Evolutionary conservation across 2,888 invertebrate species (phyloP), one percentile per base, ranked within the genome.

Genomic region (Hofmannophila pseudospretella): DNA sequence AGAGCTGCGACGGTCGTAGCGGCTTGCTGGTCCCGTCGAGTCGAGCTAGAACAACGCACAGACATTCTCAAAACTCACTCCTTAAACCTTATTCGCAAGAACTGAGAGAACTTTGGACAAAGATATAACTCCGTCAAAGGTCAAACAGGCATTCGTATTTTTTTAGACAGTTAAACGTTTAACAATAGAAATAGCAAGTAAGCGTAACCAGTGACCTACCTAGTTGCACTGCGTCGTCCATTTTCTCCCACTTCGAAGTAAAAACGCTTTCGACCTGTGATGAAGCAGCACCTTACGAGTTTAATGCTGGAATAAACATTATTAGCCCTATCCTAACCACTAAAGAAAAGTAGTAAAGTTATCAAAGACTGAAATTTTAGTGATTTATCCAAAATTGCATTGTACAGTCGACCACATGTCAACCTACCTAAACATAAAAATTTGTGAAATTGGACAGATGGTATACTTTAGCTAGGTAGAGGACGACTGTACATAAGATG

Each of bases 1-100:
- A 94, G 60, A 91, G 88, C 40, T 90, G 89, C 40, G 90, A 89
- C 42, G 93, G 88, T 42, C 92, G 90, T 42, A 92, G 88, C 34
- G 93, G 92, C 69, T 92, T 94, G 69, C 88, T 93, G 54, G 95
- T 92, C 45, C 98, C 98, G 88, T 98, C 98, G 77, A 98, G 90
- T 44, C 96, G 94, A 61, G 97, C 98, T 97, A 89, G 13, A 89
- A 90, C 82, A 80, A 73, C 47, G 41, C 55, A 70, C 61, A 51
- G 12, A 19, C n/a, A 39, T 43, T 43, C 47, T 60, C 40, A 58
- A 9, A 13, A 3, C 16, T 26, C 12, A 16, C 5, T 5, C 16
- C 16, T 16, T 16, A 16, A 16, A 16, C 16, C 16, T n/a, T n/a
- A n/a, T n/a, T n/a, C n/a, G n/a, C 16, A 16, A 16, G 5, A 16